Percentiles rank a stretch among this genome's conserved stretches.
phyloP scores from a whole-genome alignment of 1,140 invertebrate species.

The Pogonus chalceus region DNA sequence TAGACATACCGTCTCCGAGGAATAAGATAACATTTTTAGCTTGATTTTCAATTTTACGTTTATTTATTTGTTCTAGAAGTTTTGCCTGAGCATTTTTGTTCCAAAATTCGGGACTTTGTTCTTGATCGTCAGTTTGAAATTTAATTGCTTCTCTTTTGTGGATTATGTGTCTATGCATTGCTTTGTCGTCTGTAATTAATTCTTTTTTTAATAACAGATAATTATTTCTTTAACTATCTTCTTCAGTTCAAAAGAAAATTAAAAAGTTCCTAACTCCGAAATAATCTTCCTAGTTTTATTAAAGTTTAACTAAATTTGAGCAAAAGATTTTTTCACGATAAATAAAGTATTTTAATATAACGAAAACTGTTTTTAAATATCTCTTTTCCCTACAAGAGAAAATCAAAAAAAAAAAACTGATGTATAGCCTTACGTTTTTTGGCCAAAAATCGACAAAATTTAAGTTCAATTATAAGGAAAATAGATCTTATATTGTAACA shows the following conservation, averaged over 20 bases:
- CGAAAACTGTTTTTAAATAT: background rate
- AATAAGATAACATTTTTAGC: constrained; percentile 71
- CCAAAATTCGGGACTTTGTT: constrained; percentile 33
- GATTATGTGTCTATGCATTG: background rate
- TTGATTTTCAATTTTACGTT: constrained; percentile 35
- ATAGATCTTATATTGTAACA: too few species aligned
- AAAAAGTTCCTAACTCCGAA: background rate
- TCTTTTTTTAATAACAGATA: too few species aligned
- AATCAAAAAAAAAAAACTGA: too few species aligned
- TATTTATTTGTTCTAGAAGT: constrained; percentile 23
- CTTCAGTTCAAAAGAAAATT: background rate
- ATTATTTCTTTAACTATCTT: background rate
- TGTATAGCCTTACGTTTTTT: too few species aligned
- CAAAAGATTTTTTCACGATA: background rate
- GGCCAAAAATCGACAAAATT: too few species aligned
- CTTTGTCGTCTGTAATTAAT: background rate
- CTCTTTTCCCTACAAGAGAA: background rate
- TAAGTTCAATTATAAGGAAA: too few species aligned
- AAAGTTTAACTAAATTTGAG: background rate
- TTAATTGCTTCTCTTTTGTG: background rate
- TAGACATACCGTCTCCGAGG: constrained; percentile 72
- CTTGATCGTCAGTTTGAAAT: constrained; percentile 7
- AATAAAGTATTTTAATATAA: background rate
- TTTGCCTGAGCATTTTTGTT: constrained; percentile 25
- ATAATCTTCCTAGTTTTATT: background rate